Evolutionary conservation across 2,888 invertebrate species (phyloP).

Genomic region (Amiota communis): DNA sequence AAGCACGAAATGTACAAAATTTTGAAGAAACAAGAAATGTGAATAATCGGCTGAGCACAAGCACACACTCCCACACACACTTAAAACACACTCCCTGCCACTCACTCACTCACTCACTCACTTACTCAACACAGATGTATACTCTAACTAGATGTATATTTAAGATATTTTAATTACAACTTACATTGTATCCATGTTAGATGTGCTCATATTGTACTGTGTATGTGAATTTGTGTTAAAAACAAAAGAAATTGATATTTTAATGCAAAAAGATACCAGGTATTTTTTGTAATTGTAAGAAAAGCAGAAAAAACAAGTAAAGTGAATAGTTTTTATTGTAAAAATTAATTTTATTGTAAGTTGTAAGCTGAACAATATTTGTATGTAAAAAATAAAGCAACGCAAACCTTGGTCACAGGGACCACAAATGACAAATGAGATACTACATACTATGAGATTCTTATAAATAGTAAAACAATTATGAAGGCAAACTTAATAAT

Average conservation of each 20-base stretch:
- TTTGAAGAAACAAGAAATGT: slow-evolving; percentile 34
- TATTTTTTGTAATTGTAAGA: neutral
- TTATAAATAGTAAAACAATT: too few species aligned
- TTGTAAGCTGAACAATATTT: slow-evolving; percentile 1
- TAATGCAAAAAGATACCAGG: slow-evolving; percentile 19
- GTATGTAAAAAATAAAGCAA: neutral
- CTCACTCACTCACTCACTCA: too few species aligned
- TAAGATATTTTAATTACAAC: too few species aligned
- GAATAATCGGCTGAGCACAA: slow-evolving; percentile 4
- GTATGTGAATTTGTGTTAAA: slow-evolving; percentile 47
- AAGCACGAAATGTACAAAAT: slow-evolving; percentile 61
- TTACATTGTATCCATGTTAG: too few species aligned
- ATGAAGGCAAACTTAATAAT: too few species aligned
- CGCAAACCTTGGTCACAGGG: slow-evolving; percentile 49
- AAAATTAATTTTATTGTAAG: too few species aligned
- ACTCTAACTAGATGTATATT: too few species aligned
- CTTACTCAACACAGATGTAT: too few species aligned
- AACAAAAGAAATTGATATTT: neutral
- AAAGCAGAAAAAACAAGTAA: too few species aligned
- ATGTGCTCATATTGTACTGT: too few species aligned
- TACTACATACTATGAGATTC: neutral
- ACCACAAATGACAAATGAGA: slow-evolving; percentile 44
- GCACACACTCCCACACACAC: slow-evolving; percentile 22
- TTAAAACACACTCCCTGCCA: too few species aligned
- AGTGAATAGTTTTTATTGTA: too few species aligned